A percentile compares a stretch with the other conserved stretches of the same genome.
phyloP scores from a whole-genome alignment of 2,797 vertebrate genomes.

The Micromesistius poutassou region DNA sequence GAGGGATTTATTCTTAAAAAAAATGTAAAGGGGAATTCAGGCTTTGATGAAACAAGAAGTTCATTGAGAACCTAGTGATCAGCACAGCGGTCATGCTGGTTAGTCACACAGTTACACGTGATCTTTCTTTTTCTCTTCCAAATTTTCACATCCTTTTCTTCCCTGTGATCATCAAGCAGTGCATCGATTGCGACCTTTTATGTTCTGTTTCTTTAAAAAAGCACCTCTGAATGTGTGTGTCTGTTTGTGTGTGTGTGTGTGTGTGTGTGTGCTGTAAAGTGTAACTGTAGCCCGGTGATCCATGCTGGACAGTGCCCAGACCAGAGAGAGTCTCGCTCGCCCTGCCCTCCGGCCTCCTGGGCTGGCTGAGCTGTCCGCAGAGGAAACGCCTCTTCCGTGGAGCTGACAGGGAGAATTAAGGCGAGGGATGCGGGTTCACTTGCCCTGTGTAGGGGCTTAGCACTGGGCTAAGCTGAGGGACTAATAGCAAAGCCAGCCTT shows the following conservation, averaged over 20 bases:
- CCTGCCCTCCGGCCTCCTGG: slow-evolving; percentile 78
- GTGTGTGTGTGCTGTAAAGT: slow-evolving; percentile 7
- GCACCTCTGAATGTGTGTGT: background rate
- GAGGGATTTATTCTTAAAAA: slow-evolving; percentile 45
- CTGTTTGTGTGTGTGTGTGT: background rate
- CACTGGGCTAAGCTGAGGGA: slow-evolving; percentile 80
- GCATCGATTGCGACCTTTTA: background rate
- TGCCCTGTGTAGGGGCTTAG: slow-evolving; percentile 81
- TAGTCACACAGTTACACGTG: slow-evolving; percentile 42
- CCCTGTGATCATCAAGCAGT: slow-evolving; percentile 11
- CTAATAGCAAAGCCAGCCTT: slow-evolving; percentile 77
- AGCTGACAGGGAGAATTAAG: slow-evolving; percentile 83
- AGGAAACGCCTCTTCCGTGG: slow-evolving; percentile 77
- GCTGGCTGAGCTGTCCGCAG: slow-evolving; percentile 72
- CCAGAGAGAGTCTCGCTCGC: slow-evolving; percentile 62
- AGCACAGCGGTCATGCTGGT: slow-evolving; percentile 54
- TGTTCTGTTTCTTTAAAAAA: background rate
- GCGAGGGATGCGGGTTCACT: slow-evolving; percentile 76
- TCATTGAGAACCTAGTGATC: slow-evolving; percentile 54
- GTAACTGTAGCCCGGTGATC: slow-evolving; percentile 40
- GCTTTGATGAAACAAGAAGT: slow-evolving; percentile 48
- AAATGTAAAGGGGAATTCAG: slow-evolving; percentile 38
- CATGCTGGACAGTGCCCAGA: slow-evolving; percentile 68
- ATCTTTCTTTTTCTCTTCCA: slow-evolving; percentile 1
- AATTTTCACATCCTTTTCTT: slow-evolving; percentile 25